phyloP scores from a whole-genome alignment of 2,113 vertebrate species.

The Chaetodon auriga region DNA sequence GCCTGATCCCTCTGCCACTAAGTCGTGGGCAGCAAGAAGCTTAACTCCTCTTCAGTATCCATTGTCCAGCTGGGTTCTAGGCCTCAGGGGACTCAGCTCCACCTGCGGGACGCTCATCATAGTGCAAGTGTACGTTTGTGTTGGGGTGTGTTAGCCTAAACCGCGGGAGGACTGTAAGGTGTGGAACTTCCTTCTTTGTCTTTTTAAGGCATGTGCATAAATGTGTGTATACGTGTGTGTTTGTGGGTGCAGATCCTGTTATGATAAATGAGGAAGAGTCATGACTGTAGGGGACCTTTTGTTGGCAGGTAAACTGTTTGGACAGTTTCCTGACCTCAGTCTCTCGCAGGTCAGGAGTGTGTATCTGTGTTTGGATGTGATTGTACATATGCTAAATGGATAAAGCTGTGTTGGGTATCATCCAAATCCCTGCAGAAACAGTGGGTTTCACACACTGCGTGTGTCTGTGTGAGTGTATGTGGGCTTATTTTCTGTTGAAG shows the following conservation, averaged over 20 bases:
- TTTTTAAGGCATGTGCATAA: not conserved
- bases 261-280: not conserved
- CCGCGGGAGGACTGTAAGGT: not conserved
- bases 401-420: slow-evolving; percentile 7
- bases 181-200: not conserved
- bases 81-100: not conserved
- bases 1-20: slow-evolving; percentile 50
- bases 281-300: slow-evolving; percentile 4
- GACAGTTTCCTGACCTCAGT: slow-evolving; percentile 62
- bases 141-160: slow-evolving; percentile 11
- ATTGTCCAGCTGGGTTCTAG: slow-evolving; percentile 1
- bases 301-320: slow-evolving; percentile 37
- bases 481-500: not conserved
- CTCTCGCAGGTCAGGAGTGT: slow-evolving; percentile 16
- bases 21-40: slow-evolving; percentile 35
- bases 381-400: slow-evolving; percentile 6
- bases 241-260: slow-evolving; percentile 8
- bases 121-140: not conserved
- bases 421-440: slow-evolving; percentile 2
- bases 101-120: slow-evolving; percentile 3
- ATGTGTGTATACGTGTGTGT: not conserved
- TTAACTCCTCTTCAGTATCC: slow-evolving; percentile 43
- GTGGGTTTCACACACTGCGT: not conserved
- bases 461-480: not conserved
- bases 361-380: slow-evolving; percentile 17